These are phyloP conservation scores for Istiophorus platypterus DNA, from an alignment of 2,113 vertebrate genomes.

Conservation along the genomic window DNA sequence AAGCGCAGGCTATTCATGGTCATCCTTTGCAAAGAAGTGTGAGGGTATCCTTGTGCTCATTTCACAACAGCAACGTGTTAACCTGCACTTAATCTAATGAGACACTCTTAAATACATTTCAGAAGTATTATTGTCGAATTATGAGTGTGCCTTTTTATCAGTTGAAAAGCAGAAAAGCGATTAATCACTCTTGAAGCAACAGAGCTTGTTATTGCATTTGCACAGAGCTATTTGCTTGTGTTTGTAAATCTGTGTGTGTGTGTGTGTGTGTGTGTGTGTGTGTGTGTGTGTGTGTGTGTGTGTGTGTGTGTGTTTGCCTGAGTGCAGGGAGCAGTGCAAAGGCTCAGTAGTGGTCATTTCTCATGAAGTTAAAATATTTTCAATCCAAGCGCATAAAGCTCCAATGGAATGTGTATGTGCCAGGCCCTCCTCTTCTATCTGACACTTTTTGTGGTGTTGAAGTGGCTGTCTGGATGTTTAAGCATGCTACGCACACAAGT, in stretches of 20 bases:
- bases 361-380: constrained; percentile 68
- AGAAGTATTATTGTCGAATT: constrained; percentile 30
- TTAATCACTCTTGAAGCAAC: constrained; percentile 21
- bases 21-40: background rate
- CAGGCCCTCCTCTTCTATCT: too few species aligned
- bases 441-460: too few species aligned
- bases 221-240: background rate
- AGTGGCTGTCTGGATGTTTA: constrained; percentile 52
- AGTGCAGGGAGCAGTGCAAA: constrained; percentile 10
- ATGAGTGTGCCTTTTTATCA: constrained; percentile 16
- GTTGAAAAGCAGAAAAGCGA: constrained; percentile 15
- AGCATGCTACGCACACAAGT: constrained; percentile 60
- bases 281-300: too few species aligned
- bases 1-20: background rate
- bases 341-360: constrained; percentile 67
- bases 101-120: background rate
- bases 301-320: constrained; percentile 29
- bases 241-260: background rate
- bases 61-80: background rate
- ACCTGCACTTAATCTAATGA: constrained; percentile 27
- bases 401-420: constrained; percentile 38
- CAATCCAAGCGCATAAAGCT: too few species aligned
- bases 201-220: constrained; percentile 21
- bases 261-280: constrained; percentile 13
- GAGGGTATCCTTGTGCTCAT: background rate